These are phyloP conservation scores for Triplophysa tibetana DNA, from an alignment of 2,113 vertebrate genomes.

Conservation along the genomic window DNA sequence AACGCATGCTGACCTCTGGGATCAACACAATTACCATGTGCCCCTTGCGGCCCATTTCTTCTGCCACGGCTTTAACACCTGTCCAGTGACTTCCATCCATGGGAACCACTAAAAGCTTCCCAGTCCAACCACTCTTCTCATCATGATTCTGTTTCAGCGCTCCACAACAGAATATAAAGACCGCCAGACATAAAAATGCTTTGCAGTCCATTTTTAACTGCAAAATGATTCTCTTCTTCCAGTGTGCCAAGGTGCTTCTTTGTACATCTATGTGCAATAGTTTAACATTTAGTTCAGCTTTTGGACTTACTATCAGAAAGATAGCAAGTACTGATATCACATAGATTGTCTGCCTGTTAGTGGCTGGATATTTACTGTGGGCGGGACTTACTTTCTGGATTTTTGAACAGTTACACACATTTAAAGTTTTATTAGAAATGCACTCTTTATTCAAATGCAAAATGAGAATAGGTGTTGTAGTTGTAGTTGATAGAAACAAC, in stretches of 20 bases:
- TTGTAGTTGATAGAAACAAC: not conserved
- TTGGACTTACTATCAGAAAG: not conserved
- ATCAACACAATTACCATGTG: conserved; percentile 74
- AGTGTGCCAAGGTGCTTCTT: too few relatives aligned
- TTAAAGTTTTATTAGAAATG: not conserved
- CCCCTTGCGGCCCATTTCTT: conserved; percentile 75
- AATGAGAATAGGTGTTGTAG: not conserved
- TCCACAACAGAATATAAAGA: not conserved
- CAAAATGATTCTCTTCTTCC: not conserved
- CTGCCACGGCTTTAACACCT: conserved; percentile 67
- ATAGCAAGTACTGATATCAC: not conserved
- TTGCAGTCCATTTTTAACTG: not conserved
- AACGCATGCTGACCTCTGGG: conserved; percentile 72
- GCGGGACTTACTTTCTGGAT: not conserved
- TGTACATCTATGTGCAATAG: not conserved
- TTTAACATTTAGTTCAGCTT: not conserved
- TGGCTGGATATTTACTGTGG: not conserved
- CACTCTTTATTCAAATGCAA: not conserved
- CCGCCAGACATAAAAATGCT: not conserved
- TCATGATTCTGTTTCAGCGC: not conserved
- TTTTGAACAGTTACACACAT: not conserved
- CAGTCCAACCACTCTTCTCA: conserved; percentile 48
- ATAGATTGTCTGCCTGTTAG: not conserved
- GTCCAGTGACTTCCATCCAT: conserved; percentile 89
- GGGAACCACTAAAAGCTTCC: conserved; percentile 82